A percentile compares a stretch with the other conserved stretches of the same genome.
phyloP scores from a whole-genome alignment of 2,797 vertebrate species.

The Bradypodion pumilum region DNA sequence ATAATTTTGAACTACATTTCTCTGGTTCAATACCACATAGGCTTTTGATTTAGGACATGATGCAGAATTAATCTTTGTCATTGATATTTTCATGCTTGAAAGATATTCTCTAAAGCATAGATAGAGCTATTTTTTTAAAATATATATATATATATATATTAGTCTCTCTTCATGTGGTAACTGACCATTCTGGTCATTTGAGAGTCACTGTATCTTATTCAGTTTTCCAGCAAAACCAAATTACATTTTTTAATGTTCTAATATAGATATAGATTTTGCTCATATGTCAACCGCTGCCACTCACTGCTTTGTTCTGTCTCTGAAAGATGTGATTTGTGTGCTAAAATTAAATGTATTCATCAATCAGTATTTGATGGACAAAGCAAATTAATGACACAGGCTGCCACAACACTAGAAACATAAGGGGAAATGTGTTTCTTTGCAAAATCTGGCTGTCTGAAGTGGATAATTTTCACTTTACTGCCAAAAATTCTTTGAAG shows the following conservation, averaged over 20 bases:
- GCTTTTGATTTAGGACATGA: conserved; percentile 6
- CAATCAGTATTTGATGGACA: conserved; percentile 33
- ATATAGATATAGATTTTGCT: conserved; percentile 41
- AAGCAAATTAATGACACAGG: conserved; percentile 45
- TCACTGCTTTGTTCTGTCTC: not conserved
- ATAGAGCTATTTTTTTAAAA: fast-evolving
- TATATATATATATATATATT: too few relatives aligned
- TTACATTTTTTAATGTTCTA: conserved; percentile 31
- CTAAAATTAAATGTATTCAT: conserved; percentile 42
- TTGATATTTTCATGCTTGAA: not conserved
- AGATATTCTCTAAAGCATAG: conserved; percentile 24
- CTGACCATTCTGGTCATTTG: conserved; percentile 14
- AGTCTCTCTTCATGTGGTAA: conserved; percentile 9
- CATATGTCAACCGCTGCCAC: conserved; percentile 5
- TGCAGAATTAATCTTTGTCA: conserved; percentile 23
- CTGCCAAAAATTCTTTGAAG: conserved; percentile 25
- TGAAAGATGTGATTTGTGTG: conserved; percentile 26
- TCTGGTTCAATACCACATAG: conserved; percentile 24
- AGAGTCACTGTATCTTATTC: conserved; percentile 3
- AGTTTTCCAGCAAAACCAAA: conserved; percentile 21
- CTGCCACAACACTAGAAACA: conserved; percentile 37
- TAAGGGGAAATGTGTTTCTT: conserved; percentile 36
- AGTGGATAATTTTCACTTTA: conserved; percentile 34
- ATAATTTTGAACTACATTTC: conserved; percentile 36
- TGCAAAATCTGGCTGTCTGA: conserved; percentile 43